Base-by-base conservation (phyloP, 2,888 invertebrate species). In the Hirtodrosophila cameraria region DNA sequence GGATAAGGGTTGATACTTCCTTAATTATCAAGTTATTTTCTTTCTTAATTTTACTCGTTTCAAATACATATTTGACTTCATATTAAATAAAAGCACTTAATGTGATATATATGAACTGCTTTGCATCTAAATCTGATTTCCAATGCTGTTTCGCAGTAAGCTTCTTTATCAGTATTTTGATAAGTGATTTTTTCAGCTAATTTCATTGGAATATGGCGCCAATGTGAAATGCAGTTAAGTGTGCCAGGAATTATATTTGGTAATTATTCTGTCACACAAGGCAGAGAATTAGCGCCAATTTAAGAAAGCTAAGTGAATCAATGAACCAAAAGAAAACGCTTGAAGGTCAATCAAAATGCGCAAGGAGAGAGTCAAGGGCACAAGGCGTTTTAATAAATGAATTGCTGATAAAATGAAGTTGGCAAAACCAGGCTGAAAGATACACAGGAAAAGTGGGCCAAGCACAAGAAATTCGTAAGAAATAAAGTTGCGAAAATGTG, bases 371-470 rank as follows among this genome's bases (percentile, higher is more conserved):
- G 33, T 38, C 4, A 38, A 52, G 57, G 46, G 31, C 48, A 13
- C 31, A 55, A 43, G 59, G 25, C 79, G 58, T 70, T 82, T 67
- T 65, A 71, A 75, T 71, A 86, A 86, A 79, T 79, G 63, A 82
- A 86, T 79, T 64, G 67, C 73, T 80, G 86, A 75, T 75, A 79
- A 75, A 83, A 83, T 86, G 57, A 75, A 79, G 83, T 82, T 70
- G 58, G 46, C 46, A 25, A 58, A 41, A 53, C 41, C 54, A 38
- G 33, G 12, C 12, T 53, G 30, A 35, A n/a, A 11, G 15, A 23
- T 33, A n/a, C n/a, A 65, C 20, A 23, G 13, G 31, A 15, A 55
- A 70, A 50, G 54, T 58, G 52, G 50, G 50, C 58, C 58, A 66
- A 70, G 23, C 38, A 48, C 48, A 53, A 64, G 33, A 63, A 65